Evolutionary conservation across 2,113 vertebrate species (phyloP), one percentile per base, ranked within the genome.

Genomic region (Rhabdornis inornatus): DNA sequence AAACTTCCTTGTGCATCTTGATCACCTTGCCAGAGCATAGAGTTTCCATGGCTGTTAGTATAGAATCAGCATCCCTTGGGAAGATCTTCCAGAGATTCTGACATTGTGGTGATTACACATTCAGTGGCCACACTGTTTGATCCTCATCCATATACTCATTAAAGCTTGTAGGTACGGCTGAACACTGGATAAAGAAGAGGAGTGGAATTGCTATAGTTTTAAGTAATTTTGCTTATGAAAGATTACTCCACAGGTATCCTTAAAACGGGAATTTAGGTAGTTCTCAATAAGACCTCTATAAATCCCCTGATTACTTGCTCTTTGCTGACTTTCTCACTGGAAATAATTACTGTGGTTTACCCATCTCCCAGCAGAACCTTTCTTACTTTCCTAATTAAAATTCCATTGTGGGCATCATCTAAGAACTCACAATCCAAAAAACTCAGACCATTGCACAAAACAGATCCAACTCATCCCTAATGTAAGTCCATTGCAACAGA

Each of bases 381-480:
- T 49, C 86, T 93, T 30, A 49, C 82, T 88, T 80, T 59, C 27
- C 86, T 94, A 95, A 97, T 96, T 95, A 95, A 96, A 90, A 96
- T 96, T 95, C 93, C 80, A 90, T 86, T 96, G 93, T 33, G 90
- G 88, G 72, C 88, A 96, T 75, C 93, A 86, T 93, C 93, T 93
- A 78, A 97, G 90, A 89, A 81, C 69, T 78, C 0, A 0, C 72
- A 93, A 96, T 49, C 65, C 92, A 64, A 56, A 88, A 85, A 81
- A 60, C 88, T 89, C 93, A 71, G 87, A 80, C 85, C 60, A 81
- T 94, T 96, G 94, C 92, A 90, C 92, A 95, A 96, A 94, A 75
- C 80, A 86, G 56, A 63, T 86, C 92, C 83, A 94, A 1, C 79
- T 95, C 92, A 90, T 90, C 49, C 72, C 76, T 92, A 77, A 78